A percentile compares a stretch with the other conserved stretches of the same genome.
Evolutionary conservation across 1,140 invertebrate species (phyloP).

Genomic region (Dendrolimus kikuchii): DNA sequence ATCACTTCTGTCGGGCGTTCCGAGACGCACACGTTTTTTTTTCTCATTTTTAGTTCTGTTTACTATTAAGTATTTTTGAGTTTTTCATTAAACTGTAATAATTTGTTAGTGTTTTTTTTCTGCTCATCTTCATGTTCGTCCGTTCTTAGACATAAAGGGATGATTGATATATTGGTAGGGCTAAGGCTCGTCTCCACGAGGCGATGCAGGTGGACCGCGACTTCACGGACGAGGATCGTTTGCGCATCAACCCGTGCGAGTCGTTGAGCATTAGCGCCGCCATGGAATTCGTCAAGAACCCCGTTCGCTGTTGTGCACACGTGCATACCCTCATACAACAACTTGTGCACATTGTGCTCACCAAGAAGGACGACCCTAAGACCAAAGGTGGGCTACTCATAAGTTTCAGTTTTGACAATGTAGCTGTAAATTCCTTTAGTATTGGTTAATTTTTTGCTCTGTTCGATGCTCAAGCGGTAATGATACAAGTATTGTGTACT

Average conservation of each 20-base stretch:
- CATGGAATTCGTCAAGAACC: constrained; percentile 97
- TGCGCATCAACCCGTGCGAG: constrained; percentile 91
- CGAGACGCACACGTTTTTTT: too few species aligned
- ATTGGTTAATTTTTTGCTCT: too few species aligned
- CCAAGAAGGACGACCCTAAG: constrained; percentile 90
- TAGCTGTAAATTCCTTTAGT: too few species aligned
- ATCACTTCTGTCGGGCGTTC: too few species aligned
- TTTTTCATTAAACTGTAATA: too few species aligned
- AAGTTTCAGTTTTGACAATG: neutral
- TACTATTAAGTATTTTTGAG: too few species aligned
- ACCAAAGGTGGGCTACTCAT: constrained; percentile 77
- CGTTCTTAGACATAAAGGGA: constrained; percentile 1
- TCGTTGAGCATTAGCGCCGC: constrained; percentile 91
- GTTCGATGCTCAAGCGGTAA: too few species aligned
- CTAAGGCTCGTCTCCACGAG: constrained; percentile 94
- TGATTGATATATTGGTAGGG: constrained; percentile 74
- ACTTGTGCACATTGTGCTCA: constrained; percentile 87
- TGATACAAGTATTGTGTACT: too few species aligned
- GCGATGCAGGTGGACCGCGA: constrained; percentile 93
- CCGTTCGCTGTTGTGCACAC: constrained; percentile 92
- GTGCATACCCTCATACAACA: constrained; percentile 90
- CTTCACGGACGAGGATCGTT: constrained; percentile 89
- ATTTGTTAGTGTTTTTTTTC: neutral
- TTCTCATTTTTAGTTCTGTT: too few species aligned
- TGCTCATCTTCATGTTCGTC: neutral